Base-by-base conservation (phyloP, 2,888 invertebrate genomes). In the Catocala nupta region DNA sequence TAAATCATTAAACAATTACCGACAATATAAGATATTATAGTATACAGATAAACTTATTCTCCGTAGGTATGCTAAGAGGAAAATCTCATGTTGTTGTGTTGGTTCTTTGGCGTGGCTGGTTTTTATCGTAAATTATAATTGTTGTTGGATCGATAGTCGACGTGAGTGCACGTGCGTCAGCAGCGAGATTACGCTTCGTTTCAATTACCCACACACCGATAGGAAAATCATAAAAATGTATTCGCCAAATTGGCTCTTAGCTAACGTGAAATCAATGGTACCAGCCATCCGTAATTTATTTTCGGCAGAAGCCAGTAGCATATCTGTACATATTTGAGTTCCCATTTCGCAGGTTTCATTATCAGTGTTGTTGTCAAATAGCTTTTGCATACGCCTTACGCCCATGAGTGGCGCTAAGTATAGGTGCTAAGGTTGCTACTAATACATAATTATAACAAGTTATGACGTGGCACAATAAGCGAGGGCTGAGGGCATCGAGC, bases 201-300 rank as follows among this genome's bases (percentile, higher is more conserved):
- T 82, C 83, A 83, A 86, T 84, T 83, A 86, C 78, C 79, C 68
- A 78, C 78, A 79, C 78, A 76, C 76, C 79, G 85, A 87, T 87
- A 87, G 73, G 79, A 84, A 85, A 84, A 84, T 83, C 82, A 83
- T 89, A 87, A 88, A 86, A 84, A 84, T 77, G 74, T 84, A 80
- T 84, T 82, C 73, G 78, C 78, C 77, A 84, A 84, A 85, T 86
- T 88, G 80, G 71, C 77, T 80, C 71, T 77, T 80, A 78, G 68
- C 80, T 77, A 78, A 82, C 82, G 77, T 65, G 63, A 73, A 78
- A 69, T 78, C 65, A 55, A 65, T 65, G 48, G 58, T 62, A 72
- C 50, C 47, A 68, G 68, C 59, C 77, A 59, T 63, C 43, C 16
- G 49, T 43, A 53, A 55, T 59, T 59, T 53, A 59, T 36, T 55